Evolutionary conservation across 1,140 invertebrate species (phyloP), one percentile per base, ranked within the genome.

Genomic region (Aphidius ervi): DNA sequence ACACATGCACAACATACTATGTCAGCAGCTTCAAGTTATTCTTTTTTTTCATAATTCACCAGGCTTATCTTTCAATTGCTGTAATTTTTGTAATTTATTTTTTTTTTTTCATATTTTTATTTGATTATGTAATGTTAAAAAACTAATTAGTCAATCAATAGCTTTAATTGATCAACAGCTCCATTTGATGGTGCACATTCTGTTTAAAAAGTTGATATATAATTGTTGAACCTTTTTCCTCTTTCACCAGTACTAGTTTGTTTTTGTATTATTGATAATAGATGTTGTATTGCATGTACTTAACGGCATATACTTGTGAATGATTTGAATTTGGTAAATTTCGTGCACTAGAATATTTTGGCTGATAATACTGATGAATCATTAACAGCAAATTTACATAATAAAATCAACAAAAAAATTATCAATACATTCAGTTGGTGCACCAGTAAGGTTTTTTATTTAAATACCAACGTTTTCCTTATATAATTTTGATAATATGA

Each of bases 1-100:
- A 99, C 97, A 79, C 97, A 99, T 0, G 98, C 99, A 70, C 96
- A 99, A 70, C 97, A 99, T 55, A 99, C 97, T 0, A 99, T 97
- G 79, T 99, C 97, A 16, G 98, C 98, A 10, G 93, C 92, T 70
- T 95, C 92, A 3, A 99, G 77, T 2, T 99, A 79, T 65, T 98
- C n/a, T 91, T 62, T 94, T 88, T 73, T 99, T 97, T 5, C 94
- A 95, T 47, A 99, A 77, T 76, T 99, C 96, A 0, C 96, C 96
- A 1, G 95, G 97, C 74, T 98, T 96, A 75, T 99, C 96, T 74
- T 98, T 97, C 0, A 99, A 77, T 69, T 98, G 92, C 67, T 99
- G 97, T 37, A 99, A 81, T 68, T 99, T 99, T 63, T 95, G 88
- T 9, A 99, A 78, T 73, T 99, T 87, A 61, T 92, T 91, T 0